Base-by-base conservation (phyloP, 2,797 vertebrate species). In the Phalanger gymnotis region DNA sequence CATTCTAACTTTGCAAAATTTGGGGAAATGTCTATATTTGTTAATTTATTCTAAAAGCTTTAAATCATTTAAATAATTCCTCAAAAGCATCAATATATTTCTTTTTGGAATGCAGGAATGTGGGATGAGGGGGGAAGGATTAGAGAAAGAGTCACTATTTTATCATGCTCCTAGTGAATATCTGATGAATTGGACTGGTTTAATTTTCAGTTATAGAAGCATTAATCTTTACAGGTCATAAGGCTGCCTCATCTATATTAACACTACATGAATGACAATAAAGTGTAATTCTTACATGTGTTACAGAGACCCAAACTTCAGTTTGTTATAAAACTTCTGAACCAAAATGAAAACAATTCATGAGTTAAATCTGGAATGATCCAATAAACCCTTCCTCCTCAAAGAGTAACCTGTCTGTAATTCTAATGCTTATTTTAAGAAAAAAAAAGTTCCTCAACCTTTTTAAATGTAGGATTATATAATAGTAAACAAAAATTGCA, bases 391-490 rank as follows among this genome's bases (percentile, higher is more conserved):
- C 52, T 96, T 47, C 57, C n/a, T 92, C 55, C 53, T 94, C 92
- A 87, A 87, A 87, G 40, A 87, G 19, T 81, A 47, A 87, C 51
- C 9, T 51, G 22, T 47, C 9, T 87, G n/a, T 81, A 87, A 87
- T 94, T 95, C 53, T 92, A 56, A 51, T 54, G 56, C 66, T 96
- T 94, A 54, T 55, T 92, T 95, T 95, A 95, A 95, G 87, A 52
- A 91, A 90, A 94, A 66, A 94, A 89, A 90, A 93, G 89, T 95
- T 95, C 94, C 96, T 97, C 96, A 96, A 97, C 96, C 98, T 98
- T 96, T 98, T 98, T 91, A 98, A 96, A 97, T 92, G n/a, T 95
- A 97, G 97, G 96, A 97, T 97, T 98, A 98, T 97, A 97, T 94
- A 96, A 96, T 73, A 98, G 92, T 95, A 97, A 98, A 96, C 95